Base-by-base conservation (phyloP, 2,113 vertebrate genomes). In the Emydura subglobosa region DNA sequence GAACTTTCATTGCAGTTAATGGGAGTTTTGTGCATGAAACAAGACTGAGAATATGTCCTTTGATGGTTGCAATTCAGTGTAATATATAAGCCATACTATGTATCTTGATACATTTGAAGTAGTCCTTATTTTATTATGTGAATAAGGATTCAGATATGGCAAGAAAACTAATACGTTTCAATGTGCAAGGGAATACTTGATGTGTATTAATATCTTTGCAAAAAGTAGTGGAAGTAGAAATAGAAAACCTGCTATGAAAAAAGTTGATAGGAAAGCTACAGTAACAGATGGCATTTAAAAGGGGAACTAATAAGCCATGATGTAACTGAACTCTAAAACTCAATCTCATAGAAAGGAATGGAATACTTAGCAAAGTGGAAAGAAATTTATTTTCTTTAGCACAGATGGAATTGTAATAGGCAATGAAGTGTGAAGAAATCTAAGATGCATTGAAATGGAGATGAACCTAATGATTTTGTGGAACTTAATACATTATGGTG, bases 41-140 rank as follows among this genome's bases (percentile, higher is more conserved):
- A 0, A 3, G 39, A 79, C 0, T 4, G 50, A 42, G 17, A 27
- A 0, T 6, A 7, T 3, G 79, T 27, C 21, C 21, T 1, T 1
- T 50, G 3, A 1, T 0, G 10, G 5, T 5, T 59, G 24, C 79
- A 5, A 7, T 85, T 85, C 72, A 5, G 8, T 42, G 4, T 22
- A 6, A 6, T 25, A 74, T 29, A 21, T 11, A 5, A 39, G 27
- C 31, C 7, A 76, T 55, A 31, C 2, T 29, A 22, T 17, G 3
- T n/a, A 22, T 3, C 12, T 88, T 84, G 3, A 2, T 68, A n/a
- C 61, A 39, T 39, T 72, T 72, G 19, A 39, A 78, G 74, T 78
- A 47, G 65, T 10, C 16, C 55, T 76, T 24, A 14, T 2, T 90
- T 91, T 47, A 87, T 12, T 3, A 78, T 84, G 27, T 4, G 1